Conservation (phyloP, 2,113 vertebrate species). For the Phyllostomus hastatus region DNA sequence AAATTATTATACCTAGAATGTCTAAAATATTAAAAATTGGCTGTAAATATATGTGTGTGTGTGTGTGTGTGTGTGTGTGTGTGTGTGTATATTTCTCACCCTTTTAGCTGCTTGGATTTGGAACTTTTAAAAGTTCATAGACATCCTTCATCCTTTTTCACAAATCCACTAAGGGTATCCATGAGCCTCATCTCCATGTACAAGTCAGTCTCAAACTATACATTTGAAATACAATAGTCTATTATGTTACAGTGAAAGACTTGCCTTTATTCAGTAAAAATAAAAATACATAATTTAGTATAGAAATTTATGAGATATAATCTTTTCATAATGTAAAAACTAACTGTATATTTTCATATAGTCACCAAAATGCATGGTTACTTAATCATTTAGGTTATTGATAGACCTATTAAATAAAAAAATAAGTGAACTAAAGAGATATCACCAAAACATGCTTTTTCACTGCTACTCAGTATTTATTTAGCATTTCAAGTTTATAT, state of each 20-base stretch:
- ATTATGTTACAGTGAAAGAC: background rate
- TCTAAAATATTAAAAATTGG: constrained; percentile 24
- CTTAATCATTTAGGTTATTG: background rate
- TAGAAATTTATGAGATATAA: background rate
- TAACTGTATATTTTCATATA: constrained; percentile 29
- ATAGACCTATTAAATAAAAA: constrained; percentile 15
- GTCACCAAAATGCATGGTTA: background rate
- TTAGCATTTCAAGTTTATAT: background rate
- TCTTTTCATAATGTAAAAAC: constrained; percentile 1
- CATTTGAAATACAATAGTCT: background rate
- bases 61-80: background rate
- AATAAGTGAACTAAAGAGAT: background rate
- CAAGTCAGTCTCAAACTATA: background rate
- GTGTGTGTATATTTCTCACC: background rate
- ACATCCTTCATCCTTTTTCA: background rate
- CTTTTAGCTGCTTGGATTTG: background rate
- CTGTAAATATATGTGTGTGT: background rate
- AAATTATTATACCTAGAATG: background rate
- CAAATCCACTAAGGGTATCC: background rate
- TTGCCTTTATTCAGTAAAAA: background rate
- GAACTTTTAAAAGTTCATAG: background rate
- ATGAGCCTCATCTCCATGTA: background rate
- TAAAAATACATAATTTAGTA: background rate
- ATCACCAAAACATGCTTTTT: background rate
- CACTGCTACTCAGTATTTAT: background rate